phyloP scores from a whole-genome alignment of 2,113 vertebrate genomes.

The Eonycteris spelaea region DNA sequence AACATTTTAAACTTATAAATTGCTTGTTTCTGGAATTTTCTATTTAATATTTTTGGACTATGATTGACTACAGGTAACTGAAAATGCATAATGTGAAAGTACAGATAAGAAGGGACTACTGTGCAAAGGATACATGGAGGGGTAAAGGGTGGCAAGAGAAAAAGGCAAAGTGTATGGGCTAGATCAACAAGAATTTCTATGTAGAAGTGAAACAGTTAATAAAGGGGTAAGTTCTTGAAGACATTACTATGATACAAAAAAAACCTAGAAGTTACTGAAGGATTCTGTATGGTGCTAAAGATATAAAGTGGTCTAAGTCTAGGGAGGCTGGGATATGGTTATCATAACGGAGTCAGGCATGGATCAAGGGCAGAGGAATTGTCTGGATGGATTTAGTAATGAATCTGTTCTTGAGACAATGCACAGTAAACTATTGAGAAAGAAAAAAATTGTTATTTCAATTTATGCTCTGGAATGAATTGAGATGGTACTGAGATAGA shows the following conservation, averaged over 20 bases:
- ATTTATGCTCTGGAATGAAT: background rate
- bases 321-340: background rate
- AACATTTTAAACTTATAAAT: too few species aligned
- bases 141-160: background rate
- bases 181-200: background rate
- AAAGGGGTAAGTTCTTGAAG: background rate
- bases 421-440: background rate
- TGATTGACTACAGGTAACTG: too few species aligned
- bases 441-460: background rate
- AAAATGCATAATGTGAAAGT: too few species aligned
- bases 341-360: background rate
- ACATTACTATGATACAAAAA: background rate
- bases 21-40: too few species aligned
- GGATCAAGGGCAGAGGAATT: background rate
- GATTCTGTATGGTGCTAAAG: background rate
- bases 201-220: background rate
- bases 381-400: background rate
- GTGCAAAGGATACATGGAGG: background rate
- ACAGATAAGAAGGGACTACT: background rate
- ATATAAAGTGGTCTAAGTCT: background rate
- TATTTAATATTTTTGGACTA: too few species aligned
- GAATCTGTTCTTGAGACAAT: background rate
- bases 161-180: background rate
- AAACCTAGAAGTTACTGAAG: background rate
- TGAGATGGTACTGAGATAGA: background rate